phyloP scores from a whole-genome alignment of 2,888 invertebrate species.

The Crocallis elinguaria region DNA sequence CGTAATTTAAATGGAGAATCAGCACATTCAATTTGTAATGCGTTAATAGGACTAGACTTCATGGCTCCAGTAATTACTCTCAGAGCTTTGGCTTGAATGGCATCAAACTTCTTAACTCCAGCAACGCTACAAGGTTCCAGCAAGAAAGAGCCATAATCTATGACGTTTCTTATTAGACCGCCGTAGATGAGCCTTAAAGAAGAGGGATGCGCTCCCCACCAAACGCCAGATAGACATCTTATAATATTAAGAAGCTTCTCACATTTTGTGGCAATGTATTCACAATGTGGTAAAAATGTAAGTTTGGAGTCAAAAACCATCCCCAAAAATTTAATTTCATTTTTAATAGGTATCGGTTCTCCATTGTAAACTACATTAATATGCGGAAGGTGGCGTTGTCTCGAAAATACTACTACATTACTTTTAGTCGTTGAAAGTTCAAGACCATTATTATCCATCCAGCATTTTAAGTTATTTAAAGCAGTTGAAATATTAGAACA shows the following conservation, averaged over 20 bases:
- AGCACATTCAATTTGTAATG: too few species aligned
- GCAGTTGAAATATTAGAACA: background rate
- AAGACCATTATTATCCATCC: constrained; percentile 20
- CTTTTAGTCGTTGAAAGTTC: constrained; percentile 30
- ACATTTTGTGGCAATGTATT: constrained; percentile 26
- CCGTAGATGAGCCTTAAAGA: constrained; percentile 33
- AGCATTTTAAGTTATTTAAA: constrained; percentile 5
- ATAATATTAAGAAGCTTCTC: constrained; percentile 29
- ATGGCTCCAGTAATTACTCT: constrained; percentile 37
- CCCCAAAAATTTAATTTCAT: constrained; percentile 33
- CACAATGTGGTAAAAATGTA: constrained; percentile 17
- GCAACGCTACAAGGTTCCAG: constrained; percentile 32
- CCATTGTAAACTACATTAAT: background rate
- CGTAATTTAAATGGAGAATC: too few species aligned
- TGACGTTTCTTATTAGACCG: constrained; percentile 32
- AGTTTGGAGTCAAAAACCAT: constrained; percentile 28
- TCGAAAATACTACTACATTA: constrained; percentile 25
- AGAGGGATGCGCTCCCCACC: constrained; percentile 37
- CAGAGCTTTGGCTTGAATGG: constrained; percentile 36
- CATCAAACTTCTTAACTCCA: constrained; percentile 9
- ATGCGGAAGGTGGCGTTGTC: constrained; percentile 16
- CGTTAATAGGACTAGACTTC: constrained; percentile 41
- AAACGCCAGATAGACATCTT: constrained; percentile 28
- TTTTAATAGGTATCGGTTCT: background rate
- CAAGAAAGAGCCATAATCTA: constrained; percentile 38